These are phyloP conservation scores for Cyprinodon brontotheroides DNA, from an alignment of 2,113 vertebrate species.

Conservation along the genomic window DNA sequence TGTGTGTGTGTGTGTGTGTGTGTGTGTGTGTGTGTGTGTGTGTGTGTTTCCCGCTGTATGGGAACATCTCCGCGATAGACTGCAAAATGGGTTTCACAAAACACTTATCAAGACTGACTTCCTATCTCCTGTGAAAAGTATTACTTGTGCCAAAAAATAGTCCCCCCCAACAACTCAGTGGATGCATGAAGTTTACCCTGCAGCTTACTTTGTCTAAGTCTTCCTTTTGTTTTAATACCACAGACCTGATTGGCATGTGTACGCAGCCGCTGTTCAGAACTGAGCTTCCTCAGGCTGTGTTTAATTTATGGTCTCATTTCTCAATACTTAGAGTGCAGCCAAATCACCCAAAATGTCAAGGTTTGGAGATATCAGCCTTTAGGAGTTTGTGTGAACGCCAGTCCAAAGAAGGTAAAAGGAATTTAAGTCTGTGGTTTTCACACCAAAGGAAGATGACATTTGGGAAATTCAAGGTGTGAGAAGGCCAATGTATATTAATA, in stretches of 20 bases:
- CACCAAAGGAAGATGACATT: conserved; percentile 13
- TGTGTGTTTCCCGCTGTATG: conserved; percentile 35
- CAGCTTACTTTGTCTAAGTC: conserved; percentile 21
- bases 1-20: conserved; percentile 30
- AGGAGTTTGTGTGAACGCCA: conserved; percentile 6
- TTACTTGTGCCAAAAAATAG: conserved; percentile 59
- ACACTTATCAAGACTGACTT: conserved; percentile 70
- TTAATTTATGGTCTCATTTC: conserved; percentile 34
- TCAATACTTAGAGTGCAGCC: conserved; percentile 13
- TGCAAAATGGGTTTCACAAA: conserved; percentile 74
- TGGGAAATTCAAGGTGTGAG: conserved; percentile 5
- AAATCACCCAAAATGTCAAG: conserved; percentile 31
- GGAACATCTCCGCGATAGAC: conserved; percentile 55
- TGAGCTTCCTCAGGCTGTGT: not conserved
- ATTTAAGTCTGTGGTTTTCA: conserved; percentile 9
- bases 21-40: conserved; percentile 5
- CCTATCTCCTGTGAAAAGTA: conserved; percentile 60
- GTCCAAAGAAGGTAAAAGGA: conserved; percentile 2
- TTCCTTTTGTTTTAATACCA: conserved; percentile 30
- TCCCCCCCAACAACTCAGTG: conserved; percentile 33
- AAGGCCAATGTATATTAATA: conserved; percentile 13
- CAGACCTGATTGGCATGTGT: not conserved
- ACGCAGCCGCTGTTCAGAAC: not conserved
- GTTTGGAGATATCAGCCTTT: conserved; percentile 13
- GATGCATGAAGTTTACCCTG: conserved; percentile 17